A percentile compares a stretch with the other conserved stretches of the same genome.
Conservation (phyloP, 2,797 vertebrate species). For the Austrolebias charrua region DNA sequence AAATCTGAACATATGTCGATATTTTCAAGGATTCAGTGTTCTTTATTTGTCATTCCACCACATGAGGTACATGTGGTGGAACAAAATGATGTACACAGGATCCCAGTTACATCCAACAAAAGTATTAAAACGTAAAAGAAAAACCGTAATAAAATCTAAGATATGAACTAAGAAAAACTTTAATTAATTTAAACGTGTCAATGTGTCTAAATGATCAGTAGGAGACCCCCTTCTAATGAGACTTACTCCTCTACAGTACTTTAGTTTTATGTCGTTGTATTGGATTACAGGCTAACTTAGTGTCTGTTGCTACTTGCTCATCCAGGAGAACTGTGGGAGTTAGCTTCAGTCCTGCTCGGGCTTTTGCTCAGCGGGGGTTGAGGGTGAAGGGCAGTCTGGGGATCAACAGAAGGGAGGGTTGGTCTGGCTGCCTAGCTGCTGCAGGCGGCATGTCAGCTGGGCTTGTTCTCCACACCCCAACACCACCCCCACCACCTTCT, state of each 20-base stretch:
- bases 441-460: constrained; percentile 74
- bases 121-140: too few relatives aligned
- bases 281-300: constrained; percentile 37
- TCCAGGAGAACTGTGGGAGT: constrained; percentile 57
- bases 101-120: too few relatives aligned
- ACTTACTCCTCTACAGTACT: neutral
- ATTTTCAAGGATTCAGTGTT: neutral
- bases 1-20: constrained; percentile 11
- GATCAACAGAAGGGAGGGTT: constrained; percentile 31
- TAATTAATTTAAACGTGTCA: too few relatives aligned
- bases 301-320: constrained; percentile 66
- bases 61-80: too few relatives aligned
- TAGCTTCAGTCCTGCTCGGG: constrained; percentile 69
- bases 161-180: too few relatives aligned
- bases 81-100: too few relatives aligned
- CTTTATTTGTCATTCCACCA: too few relatives aligned
- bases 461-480: constrained; percentile 63
- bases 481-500: constrained; percentile 9
- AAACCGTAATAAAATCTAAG: too few relatives aligned
- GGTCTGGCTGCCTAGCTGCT: constrained; percentile 51
- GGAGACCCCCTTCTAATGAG: constrained; percentile 32
- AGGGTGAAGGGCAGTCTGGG: constrained; percentile 9
- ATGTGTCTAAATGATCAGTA: constrained; percentile 51
- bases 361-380: constrained; percentile 37
- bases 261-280: constrained; percentile 15